These are phyloP conservation scores for Scophthalmus maximus DNA, from an alignment of 2,113 vertebrate genomes.

Conservation along the genomic window DNA sequence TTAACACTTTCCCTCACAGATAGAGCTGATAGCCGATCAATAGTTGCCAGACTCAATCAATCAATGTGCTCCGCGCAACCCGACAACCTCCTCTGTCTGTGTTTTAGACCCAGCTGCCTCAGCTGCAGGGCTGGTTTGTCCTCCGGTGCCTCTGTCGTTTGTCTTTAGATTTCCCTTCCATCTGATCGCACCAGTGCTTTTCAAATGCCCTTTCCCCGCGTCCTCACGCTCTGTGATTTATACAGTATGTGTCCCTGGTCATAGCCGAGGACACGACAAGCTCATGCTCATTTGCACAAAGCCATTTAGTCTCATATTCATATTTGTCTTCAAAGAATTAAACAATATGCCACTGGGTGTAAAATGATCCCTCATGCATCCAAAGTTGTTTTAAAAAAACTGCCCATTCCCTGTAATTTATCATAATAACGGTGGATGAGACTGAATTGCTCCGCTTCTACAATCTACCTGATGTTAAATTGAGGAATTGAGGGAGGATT, in stretches of 20 bases:
- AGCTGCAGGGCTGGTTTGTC: conserved; percentile 69
- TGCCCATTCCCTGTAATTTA: neutral
- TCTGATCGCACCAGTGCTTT: conserved; percentile 60
- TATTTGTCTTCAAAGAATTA: conserved; percentile 26
- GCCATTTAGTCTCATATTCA: conserved; percentile 33
- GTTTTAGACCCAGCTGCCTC: conserved; percentile 55
- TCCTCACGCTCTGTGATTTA: conserved; percentile 70
- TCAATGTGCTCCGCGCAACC: conserved; percentile 61
- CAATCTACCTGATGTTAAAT: conserved; percentile 1
- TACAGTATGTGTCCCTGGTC: conserved; percentile 42
- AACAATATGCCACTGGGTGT: neutral
- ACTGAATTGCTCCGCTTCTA: neutral
- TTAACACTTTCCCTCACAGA: conserved; percentile 71
- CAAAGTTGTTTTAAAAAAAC: neutral
- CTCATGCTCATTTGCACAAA: conserved; percentile 57
- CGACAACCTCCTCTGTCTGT: conserved; percentile 48
- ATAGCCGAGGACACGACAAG: conserved; percentile 44
- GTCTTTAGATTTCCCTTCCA: conserved; percentile 71
- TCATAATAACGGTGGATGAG: neutral
- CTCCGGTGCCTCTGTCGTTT: conserved; percentile 70
- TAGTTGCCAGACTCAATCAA: conserved; percentile 82
- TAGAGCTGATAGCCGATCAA: conserved; percentile 79
- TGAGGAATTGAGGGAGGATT: neutral
- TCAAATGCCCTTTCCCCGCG: conserved; percentile 60
- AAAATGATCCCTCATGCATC: neutral